phyloP scores from a whole-genome alignment of 1,140 invertebrate species.

The Macrocentrus cingulum region DNA sequence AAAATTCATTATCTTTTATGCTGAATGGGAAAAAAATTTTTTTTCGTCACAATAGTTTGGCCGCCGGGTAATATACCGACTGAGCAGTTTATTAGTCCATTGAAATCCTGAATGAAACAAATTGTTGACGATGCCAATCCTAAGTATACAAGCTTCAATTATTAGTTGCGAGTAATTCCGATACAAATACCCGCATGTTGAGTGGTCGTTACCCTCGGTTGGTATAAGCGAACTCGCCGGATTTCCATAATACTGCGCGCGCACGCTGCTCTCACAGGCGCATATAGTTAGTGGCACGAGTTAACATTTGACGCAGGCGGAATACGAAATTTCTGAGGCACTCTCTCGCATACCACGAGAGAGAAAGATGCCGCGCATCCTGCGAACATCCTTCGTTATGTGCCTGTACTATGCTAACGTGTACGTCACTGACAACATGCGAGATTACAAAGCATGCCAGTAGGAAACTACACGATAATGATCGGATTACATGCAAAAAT shows the following conservation, averaged over 20 bases:
- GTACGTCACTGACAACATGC: background rate
- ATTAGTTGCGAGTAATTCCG: constrained; percentile 21
- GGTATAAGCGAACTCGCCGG: constrained; percentile 10
- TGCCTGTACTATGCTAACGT: background rate
- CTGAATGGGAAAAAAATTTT: too few species aligned
- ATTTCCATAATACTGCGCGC: constrained; percentile 43
- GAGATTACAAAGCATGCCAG: constrained; percentile 10
- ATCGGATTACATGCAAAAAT: constrained; percentile 17
- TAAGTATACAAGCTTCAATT: constrained; percentile 25
- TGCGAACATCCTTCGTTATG: constrained; percentile 10
- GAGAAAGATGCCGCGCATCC: too few species aligned
- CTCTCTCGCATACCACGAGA: background rate
- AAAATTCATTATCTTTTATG: background rate
- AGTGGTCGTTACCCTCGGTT: background rate
- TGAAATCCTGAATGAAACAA: constrained; percentile 4
- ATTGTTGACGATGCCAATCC: constrained; percentile 17
- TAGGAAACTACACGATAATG: constrained; percentile 10
- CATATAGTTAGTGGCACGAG: constrained; percentile 36
- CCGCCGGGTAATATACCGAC: too few species aligned
- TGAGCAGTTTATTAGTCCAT: too few species aligned
- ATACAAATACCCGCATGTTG: constrained; percentile 22
- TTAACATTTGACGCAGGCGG: constrained; percentile 36
- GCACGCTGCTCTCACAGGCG: constrained; percentile 21
- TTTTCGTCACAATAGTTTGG: too few species aligned
- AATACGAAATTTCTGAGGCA: constrained; percentile 32